Evolutionary conservation across 2,113 vertebrate genomes (phyloP).

Genomic region (Trematocara zebra): DNA sequence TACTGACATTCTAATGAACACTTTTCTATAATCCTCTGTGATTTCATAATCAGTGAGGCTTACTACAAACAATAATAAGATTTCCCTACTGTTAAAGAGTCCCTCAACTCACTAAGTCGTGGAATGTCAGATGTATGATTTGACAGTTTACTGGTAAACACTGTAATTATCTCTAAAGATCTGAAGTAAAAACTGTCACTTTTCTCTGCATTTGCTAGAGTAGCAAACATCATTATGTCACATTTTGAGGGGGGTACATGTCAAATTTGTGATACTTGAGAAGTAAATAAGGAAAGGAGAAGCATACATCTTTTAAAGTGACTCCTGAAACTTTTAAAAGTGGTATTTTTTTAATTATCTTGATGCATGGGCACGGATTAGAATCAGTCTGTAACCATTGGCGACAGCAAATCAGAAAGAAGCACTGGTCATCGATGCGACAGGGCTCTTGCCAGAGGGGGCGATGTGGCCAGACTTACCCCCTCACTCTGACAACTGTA

Average conservation of each 20-base stretch:
- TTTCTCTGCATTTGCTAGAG: background rate
- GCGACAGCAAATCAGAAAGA: constrained; percentile 63
- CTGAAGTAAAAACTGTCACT: background rate
- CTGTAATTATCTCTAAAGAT: constrained; percentile 45
- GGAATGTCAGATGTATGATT: constrained; percentile 43
- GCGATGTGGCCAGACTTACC: constrained; percentile 55
- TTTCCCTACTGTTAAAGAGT: constrained; percentile 52
- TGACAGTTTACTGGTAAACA: constrained; percentile 53
- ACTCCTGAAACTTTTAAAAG: constrained; percentile 19
- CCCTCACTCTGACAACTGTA: constrained; percentile 67
- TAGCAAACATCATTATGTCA: constrained; percentile 11
- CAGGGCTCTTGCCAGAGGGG: constrained; percentile 53
- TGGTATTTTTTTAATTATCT: constrained; percentile 63
- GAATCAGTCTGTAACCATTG: constrained; percentile 59
- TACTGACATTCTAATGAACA: constrained; percentile 64
- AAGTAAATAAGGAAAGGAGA: background rate
- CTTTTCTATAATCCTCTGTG: constrained; percentile 53
- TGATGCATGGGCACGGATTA: constrained; percentile 43
- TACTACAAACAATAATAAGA: constrained; percentile 49
- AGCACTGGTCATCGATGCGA: constrained; percentile 67
- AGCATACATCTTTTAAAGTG: background rate
- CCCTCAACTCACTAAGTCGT: constrained; percentile 27
- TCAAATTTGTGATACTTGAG: constrained; percentile 15
- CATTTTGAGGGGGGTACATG: background rate
- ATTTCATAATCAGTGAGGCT: constrained; percentile 59